These are phyloP conservation scores for Agonopterix heracliana DNA, from an alignment of 2,888 invertebrate species.

Conservation along the genomic window DNA sequence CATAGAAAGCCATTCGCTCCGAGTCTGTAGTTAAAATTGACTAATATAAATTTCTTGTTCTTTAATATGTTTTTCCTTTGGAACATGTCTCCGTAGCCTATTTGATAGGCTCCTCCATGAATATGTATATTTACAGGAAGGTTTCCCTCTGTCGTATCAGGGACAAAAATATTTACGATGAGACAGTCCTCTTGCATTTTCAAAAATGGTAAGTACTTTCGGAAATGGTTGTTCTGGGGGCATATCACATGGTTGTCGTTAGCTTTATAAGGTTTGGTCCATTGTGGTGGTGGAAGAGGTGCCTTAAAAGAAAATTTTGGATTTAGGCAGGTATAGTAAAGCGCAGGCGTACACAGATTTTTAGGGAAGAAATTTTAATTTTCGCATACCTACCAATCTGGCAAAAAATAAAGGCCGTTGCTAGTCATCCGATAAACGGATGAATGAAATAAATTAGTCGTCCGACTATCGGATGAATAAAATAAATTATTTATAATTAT, in stretches of 20 bases:
- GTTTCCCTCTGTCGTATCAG: constrained; percentile 30
- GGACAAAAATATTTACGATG: constrained; percentile 42
- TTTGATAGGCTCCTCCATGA: constrained; percentile 30
- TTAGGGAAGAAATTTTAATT: too few relatives aligned
- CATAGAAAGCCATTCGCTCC: too few relatives aligned
- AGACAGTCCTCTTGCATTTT: constrained; percentile 41
- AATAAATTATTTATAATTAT: too few relatives aligned
- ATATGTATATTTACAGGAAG: constrained; percentile 28
- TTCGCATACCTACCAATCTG: too few relatives aligned
- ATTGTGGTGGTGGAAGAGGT: constrained; percentile 29
- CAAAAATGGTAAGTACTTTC: neutral
- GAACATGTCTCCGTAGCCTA: constrained; percentile 19
- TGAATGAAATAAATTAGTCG: too few relatives aligned
- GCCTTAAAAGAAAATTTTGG: constrained; percentile 24
- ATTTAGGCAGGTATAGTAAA: too few relatives aligned
- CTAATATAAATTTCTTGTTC: constrained; percentile 20
- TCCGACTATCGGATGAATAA: too few relatives aligned
- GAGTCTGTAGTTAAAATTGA: too few relatives aligned
- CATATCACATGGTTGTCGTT: constrained; percentile 24
- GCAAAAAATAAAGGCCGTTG: too few relatives aligned
- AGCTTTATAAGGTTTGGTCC: constrained; percentile 26
- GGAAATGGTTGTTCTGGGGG: constrained; percentile 18
- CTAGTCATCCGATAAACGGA: too few relatives aligned
- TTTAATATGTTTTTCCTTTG: constrained; percentile 16
- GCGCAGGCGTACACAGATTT: too few relatives aligned